These are phyloP conservation scores for Helobdella robusta DNA, from an alignment of 2,888 invertebrate species.

Conservation along the genomic window DNA sequence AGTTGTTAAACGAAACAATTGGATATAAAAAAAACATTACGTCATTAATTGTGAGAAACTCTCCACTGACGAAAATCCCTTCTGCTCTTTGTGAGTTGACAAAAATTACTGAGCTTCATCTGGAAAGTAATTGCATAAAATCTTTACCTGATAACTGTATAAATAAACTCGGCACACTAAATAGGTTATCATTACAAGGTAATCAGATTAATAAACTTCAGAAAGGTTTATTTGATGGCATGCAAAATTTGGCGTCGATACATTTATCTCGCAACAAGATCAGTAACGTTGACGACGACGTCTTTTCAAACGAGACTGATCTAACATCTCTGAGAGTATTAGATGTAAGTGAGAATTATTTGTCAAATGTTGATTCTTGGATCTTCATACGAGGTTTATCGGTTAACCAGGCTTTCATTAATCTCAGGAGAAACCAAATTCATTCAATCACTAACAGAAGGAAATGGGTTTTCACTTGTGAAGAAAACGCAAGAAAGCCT, in stretches of 20 bases:
- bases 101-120: no score
- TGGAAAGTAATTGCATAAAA: no score
- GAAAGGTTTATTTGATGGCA: slow-evolving; percentile 21
- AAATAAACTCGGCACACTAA: no score
- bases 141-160: no score
- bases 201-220: not conserved
- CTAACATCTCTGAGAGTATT: not conserved
- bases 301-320: slow-evolving; percentile 17
- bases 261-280: not conserved
- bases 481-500: not conserved
- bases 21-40: no score
- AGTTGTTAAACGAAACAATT: no score
- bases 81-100: no score
- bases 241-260: not conserved
- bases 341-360: not conserved
- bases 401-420: no score
- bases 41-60: no score
- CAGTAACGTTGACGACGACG: slow-evolving; percentile 4
- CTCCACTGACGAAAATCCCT: no score
- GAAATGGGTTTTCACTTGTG: slow-evolving; percentile 9
- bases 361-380: slow-evolving; percentile 22
- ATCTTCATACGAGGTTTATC: not conserved
- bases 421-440: slow-evolving; percentile 5
- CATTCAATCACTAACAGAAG: slow-evolving; percentile 5
- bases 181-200: no score